These are phyloP conservation scores for Delphinapterus leucas DNA, from an alignment of 2,113 vertebrate genomes.

Conservation along the genomic window DNA sequence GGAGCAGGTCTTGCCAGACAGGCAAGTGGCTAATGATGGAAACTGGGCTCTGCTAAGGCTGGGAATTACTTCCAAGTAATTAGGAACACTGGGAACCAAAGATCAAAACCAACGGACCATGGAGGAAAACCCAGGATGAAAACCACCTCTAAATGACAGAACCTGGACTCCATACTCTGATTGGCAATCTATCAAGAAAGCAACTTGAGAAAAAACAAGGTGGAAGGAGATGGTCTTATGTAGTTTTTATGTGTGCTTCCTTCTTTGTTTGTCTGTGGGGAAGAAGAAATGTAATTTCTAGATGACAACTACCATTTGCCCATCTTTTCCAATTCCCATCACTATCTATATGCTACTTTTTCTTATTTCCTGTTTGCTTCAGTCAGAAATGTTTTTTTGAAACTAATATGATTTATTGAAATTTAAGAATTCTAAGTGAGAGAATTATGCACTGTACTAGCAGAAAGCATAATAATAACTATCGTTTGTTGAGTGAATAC, in stretches of 20 bases:
- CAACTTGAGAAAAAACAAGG: background rate
- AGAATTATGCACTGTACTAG: background rate
- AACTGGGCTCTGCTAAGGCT: background rate
- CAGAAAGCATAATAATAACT: background rate
- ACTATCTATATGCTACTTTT: background rate
- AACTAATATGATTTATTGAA: background rate
- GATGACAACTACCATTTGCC: background rate
- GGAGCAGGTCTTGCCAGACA: slow-evolving; percentile 17
- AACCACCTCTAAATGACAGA: background rate
- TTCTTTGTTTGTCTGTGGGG: background rate
- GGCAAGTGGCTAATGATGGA: slow-evolving; percentile 36
- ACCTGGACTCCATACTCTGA: background rate
- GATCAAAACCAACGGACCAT: background rate
- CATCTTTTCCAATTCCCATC: background rate
- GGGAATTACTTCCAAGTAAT: slow-evolving; percentile 15
- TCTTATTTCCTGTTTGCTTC: background rate
- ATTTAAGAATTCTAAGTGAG: background rate
- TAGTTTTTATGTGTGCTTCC: background rate
- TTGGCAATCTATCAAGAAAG: background rate
- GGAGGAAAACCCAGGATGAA: background rate
- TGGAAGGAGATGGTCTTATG: background rate
- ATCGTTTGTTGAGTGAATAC: background rate
- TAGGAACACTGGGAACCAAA: background rate
- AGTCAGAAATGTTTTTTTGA: background rate
- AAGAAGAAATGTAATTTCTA: background rate